A percentile compares a stretch with the other conserved stretches of the same genome.
These are phyloP conservation scores for Cyprinodon tularosa DNA, from an alignment of 2,113 vertebrate genomes.

Conservation along the genomic window DNA sequence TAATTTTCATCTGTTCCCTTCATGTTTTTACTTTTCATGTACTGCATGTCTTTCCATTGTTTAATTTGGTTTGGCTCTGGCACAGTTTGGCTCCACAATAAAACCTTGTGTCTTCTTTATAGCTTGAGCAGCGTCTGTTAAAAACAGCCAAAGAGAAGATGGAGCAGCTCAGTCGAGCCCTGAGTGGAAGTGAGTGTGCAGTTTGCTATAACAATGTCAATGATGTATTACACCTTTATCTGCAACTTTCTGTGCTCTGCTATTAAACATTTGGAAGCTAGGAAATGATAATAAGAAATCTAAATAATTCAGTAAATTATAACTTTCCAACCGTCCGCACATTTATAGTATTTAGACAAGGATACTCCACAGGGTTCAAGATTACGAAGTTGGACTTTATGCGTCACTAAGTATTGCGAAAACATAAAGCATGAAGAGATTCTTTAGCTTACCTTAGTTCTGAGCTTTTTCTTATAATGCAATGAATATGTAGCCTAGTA, in stretches of 20 bases:
- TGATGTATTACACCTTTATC: slow-evolving; percentile 39
- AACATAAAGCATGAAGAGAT: too few relatives aligned
- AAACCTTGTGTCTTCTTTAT: slow-evolving; percentile 39
- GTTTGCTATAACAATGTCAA: slow-evolving; percentile 26
- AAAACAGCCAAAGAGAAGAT: slow-evolving; percentile 99
- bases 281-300: slow-evolving; percentile 5
- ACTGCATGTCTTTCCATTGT: slow-evolving; percentile 1
- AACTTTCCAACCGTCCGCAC: slow-evolving; percentile 14
- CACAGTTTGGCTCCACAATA: slow-evolving; percentile 22
- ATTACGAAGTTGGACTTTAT: background rate
- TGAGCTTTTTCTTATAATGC: too few relatives aligned
- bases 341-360: slow-evolving; percentile 29
- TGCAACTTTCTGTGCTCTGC: slow-evolving; percentile 37
- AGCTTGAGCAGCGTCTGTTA: slow-evolving; percentile 97
- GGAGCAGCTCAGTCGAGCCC: slow-evolving; percentile 96
- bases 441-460: too few relatives aligned
- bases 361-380: background rate
- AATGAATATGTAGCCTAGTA: too few relatives aligned
- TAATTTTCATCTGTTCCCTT: background rate
- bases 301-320: background rate
- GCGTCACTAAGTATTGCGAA: too few relatives aligned
- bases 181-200: slow-evolving; percentile 89
- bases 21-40: slow-evolving; percentile 9
- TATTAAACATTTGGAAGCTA: slow-evolving; percentile 19
- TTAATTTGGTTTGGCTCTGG: background rate